phyloP scores from a whole-genome alignment of 2,797 vertebrate species.

The Otolemur crassicaudatus region DNA sequence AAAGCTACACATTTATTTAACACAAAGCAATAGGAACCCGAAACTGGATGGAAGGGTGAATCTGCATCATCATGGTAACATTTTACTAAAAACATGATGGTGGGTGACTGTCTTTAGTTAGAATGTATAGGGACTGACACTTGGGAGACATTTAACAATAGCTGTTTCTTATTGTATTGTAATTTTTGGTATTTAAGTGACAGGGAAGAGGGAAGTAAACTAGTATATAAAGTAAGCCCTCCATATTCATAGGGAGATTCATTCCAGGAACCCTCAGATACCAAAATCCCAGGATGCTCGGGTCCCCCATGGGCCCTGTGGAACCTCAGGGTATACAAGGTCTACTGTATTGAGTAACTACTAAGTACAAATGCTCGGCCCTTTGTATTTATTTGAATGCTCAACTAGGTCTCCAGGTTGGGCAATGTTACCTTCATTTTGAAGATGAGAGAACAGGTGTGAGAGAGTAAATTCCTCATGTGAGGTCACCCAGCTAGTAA shows the following conservation, averaged over 20 bases:
- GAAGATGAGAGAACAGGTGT: neutral
- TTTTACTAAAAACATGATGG: neutral
- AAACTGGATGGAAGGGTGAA: neutral
- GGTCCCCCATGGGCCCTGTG: neutral
- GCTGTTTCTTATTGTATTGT: neutral
- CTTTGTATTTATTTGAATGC: neutral
- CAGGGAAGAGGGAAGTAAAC: neutral
- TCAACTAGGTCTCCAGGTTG: neutral
- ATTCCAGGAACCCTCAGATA: neutral
- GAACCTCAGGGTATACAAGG: neutral
- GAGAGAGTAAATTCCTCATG: neutral
- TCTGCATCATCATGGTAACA: neutral
- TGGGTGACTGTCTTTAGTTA: neutral
- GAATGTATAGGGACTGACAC: neutral
- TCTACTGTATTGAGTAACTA: neutral
- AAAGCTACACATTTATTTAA: slow-evolving; percentile 44
- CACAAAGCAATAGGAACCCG: neutral
- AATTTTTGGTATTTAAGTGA: neutral
- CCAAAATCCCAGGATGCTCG: neutral
- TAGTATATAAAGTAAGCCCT: neutral
- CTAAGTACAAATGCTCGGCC: neutral
- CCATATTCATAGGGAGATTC: neutral
- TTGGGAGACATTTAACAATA: neutral
- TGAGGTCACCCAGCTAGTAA: neutral
- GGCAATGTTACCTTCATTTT: neutral